These are phyloP conservation scores for Anagyrus pseudococci DNA, from an alignment of 2,888 invertebrate species.

Conservation along the genomic window DNA sequence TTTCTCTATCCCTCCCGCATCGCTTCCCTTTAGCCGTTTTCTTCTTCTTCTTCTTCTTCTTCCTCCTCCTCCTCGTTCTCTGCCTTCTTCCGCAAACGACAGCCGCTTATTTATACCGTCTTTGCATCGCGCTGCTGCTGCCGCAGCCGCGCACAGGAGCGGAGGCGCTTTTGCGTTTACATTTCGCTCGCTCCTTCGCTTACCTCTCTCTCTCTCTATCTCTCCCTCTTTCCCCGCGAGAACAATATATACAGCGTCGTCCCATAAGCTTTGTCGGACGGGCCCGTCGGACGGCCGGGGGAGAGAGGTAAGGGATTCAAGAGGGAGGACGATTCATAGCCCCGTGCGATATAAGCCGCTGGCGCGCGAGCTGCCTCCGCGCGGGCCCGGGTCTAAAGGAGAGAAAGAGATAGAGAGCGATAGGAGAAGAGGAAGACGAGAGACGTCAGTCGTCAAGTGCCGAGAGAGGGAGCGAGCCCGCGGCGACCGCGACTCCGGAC, in stretches of 20 bases:
- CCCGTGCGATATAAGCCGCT: conserved; percentile 1
- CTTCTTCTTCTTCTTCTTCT: too few species aligned
- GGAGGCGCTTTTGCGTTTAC: conserved; percentile 56
- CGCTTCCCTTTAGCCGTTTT: conserved; percentile 59
- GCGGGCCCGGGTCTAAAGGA: too few species aligned
- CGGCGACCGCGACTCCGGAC: background rate
- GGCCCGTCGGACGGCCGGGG: background rate
- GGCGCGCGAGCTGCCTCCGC: background rate
- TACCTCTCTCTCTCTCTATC: conserved; percentile 45
- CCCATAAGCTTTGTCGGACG: conserved; percentile 26
- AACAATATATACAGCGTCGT: conserved; percentile 32
- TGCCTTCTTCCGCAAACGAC: conserved; percentile 61
- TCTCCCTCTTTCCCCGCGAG: conserved; percentile 22
- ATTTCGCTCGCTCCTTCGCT: conserved; percentile 46
- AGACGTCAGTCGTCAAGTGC: conserved; percentile 20
- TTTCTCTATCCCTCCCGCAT: background rate
- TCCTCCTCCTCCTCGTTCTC: background rate
- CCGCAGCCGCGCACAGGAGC: conserved; percentile 50
- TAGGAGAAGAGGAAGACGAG: background rate
- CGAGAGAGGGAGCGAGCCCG: background rate
- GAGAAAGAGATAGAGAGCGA: conserved; percentile 5
- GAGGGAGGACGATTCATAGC: conserved; percentile 28
- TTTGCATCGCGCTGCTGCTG: conserved; percentile 53
- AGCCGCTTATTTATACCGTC: conserved; percentile 63
- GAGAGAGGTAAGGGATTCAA: background rate